These are phyloP conservation scores for Seriola rivoliana DNA, from an alignment of 2,113 vertebrate genomes.

Conservation along the genomic window DNA sequence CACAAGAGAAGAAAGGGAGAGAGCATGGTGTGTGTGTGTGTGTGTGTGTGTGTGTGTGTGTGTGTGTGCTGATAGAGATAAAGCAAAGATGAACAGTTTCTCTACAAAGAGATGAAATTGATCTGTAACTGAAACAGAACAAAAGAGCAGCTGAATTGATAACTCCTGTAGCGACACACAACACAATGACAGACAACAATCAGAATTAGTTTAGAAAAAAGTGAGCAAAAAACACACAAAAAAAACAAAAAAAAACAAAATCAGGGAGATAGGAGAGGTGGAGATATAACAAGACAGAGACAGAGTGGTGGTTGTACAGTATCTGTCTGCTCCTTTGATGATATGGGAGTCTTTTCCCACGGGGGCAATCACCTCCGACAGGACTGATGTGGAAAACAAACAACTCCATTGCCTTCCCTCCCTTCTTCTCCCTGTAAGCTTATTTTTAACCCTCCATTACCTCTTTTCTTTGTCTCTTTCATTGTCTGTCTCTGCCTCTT, in stretches of 20 bases:
- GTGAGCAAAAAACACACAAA: neutral
- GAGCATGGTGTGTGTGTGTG: constrained; percentile 12
- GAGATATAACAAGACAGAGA: constrained; percentile 3
- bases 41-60: constrained; percentile 21
- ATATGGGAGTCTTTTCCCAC: constrained; percentile 54
- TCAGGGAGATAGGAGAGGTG: neutral
- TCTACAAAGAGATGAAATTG: constrained; percentile 35
- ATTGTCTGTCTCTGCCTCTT: constrained; percentile 20
- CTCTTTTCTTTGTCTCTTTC: constrained; percentile 21
- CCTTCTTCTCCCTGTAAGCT: constrained; percentile 12
- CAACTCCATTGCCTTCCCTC: constrained; percentile 33
- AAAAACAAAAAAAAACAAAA: neutral
- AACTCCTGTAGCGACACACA: neutral
- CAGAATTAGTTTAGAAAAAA: neutral
- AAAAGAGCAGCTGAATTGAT: neutral
- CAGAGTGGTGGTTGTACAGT: constrained; percentile 14
- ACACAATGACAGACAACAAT: neutral
- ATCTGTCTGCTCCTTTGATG: constrained; percentile 56
- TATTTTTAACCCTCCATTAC: constrained; percentile 55
- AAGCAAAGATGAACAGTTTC: constrained; percentile 22
- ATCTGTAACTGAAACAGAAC: constrained; percentile 33
- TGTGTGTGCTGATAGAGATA: constrained; percentile 14
- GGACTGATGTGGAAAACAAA: constrained; percentile 57
- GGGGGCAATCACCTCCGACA: constrained; percentile 38
- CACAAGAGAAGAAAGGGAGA: constrained; percentile 14